These are phyloP conservation scores for Craterocephalus amniculus DNA, from an alignment of 2,797 vertebrate species.

Conservation along the genomic window DNA sequence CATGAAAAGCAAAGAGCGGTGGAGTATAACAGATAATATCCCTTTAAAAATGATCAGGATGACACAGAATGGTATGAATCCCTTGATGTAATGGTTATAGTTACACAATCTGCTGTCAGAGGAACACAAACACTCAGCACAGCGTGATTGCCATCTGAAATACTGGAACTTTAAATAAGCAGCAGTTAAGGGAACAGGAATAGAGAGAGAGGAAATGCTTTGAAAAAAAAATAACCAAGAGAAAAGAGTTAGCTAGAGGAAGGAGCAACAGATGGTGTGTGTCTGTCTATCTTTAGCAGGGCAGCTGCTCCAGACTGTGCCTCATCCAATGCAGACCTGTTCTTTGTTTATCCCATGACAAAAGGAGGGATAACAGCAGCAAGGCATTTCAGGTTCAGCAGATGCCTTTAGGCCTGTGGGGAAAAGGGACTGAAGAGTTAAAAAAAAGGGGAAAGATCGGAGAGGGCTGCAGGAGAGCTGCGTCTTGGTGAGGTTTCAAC, in stretches of 20 bases:
- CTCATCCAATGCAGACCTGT: slow-evolving; percentile 52
- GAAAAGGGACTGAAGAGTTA: slow-evolving; percentile 23
- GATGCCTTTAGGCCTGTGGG: slow-evolving; percentile 36
- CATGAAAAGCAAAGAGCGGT: background rate
- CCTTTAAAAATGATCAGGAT: background rate
- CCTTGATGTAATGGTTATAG: background rate
- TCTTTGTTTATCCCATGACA: slow-evolving; percentile 62
- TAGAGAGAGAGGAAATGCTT: slow-evolving; percentile 36
- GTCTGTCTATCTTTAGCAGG: slow-evolving; percentile 62
- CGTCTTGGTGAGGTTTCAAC: slow-evolving; percentile 60
- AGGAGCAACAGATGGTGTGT: slow-evolving; percentile 66
- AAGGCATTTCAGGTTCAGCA: slow-evolving; percentile 58
- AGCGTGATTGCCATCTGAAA: slow-evolving; percentile 47
- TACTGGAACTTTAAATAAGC: slow-evolving; percentile 10
- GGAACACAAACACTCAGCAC: slow-evolving; percentile 19
- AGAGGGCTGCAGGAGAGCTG: slow-evolving; percentile 24
- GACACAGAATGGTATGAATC: background rate
- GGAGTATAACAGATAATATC: background rate
- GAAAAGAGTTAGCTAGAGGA: slow-evolving; percentile 31
- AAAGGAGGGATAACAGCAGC: slow-evolving; percentile 49
- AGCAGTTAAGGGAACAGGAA: slow-evolving; percentile 24
- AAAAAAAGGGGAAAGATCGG: background rate
- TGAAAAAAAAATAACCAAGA: background rate
- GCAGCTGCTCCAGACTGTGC: slow-evolving; percentile 65
- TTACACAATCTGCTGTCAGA: slow-evolving; percentile 5